These are phyloP conservation scores for Sycophaga agraensis DNA, from an alignment of 1,140 invertebrate species.

Conservation along the genomic window DNA sequence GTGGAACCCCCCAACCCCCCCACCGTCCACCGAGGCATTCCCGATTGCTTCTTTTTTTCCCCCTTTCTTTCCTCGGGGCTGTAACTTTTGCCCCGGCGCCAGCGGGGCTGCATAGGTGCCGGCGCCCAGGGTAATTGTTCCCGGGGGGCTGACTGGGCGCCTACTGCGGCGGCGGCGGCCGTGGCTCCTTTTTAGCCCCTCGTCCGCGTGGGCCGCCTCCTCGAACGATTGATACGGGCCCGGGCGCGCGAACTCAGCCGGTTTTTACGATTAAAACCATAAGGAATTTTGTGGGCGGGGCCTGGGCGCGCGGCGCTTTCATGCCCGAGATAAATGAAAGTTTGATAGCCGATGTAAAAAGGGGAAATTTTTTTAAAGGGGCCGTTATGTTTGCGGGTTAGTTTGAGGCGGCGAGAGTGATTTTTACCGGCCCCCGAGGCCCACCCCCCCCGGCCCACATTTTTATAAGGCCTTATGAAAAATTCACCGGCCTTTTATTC, in stretches of 20 bases:
- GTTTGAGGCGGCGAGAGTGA: neutral
- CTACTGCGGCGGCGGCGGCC: too few relatives aligned
- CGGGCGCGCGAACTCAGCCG: conserved; percentile 2
- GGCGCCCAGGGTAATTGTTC: too few relatives aligned
- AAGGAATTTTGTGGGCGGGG: conserved; percentile 7
- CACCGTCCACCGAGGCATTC: too few relatives aligned
- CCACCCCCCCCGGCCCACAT: too few relatives aligned
- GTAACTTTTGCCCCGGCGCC: too few relatives aligned
- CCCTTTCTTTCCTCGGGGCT: too few relatives aligned
- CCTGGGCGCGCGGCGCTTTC: neutral
- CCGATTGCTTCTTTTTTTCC: too few relatives aligned
- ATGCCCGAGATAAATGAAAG: conserved; percentile 11
- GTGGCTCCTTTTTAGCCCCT: too few relatives aligned
- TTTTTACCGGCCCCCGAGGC: neutral
- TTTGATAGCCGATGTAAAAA: conserved; percentile 11
- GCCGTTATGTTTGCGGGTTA: neutral
- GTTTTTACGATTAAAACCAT: conserved; percentile 14
- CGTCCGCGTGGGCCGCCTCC: too few relatives aligned
- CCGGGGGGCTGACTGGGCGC: too few relatives aligned
- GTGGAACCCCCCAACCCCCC: too few relatives aligned
- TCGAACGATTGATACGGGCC: neutral
- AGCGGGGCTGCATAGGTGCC: too few relatives aligned
- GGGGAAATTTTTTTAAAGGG: conserved; percentile 1
- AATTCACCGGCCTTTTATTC: neutral
- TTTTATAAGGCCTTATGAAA: neutral